Evolutionary conservation across 2,888 invertebrate genomes (phyloP), one percentile per base, ranked within the genome.

Genomic region (Spicauda simplicius): DNA sequence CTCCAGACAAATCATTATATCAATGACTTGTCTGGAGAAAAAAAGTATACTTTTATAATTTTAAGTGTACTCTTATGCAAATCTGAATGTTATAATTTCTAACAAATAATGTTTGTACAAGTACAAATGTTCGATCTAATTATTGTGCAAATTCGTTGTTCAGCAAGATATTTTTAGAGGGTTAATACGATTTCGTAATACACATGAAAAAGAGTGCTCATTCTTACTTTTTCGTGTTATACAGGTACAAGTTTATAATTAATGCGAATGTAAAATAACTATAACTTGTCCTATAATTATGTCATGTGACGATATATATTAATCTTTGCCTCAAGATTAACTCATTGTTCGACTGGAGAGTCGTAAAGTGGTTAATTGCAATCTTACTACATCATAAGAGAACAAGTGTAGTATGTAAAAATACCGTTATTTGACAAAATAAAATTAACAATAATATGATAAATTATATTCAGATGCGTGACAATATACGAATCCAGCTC

Each of bases 401-500:
- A 41, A 41, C 41, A 6, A 11, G 12, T 41, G 4, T 3, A n/a
- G 45, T 45, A n/a, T 45, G 4, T n/a, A 45, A 6, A 45, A 45
- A 45, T n/a, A n/a, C 45, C n/a, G 14, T 45, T n/a, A n/a, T 2
- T 5, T 45, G n/a, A 6, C 1, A 6, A n/a, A 45, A 45, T 45
- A 45, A 45, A n/a, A 45, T n/a, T 12, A 37, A 12, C 12, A 2
- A 11, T 12, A 12, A 37, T 5, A 25, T 25, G 12, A 12, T 37
- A 2, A 12, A 37, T 12, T 37, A 11, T 37, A 12, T 37, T 37
- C 2, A 37, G 12, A 18, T 11, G 14, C 18, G 19, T 41, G 57
- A 4, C 6, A 18, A 41, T 41, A 41, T 37, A 33, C 58, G 45
- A 58, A 58, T 48, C 45, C 58, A 45, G 58, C 16, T 58, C 45